Evolutionary conservation across 2,797 vertebrate species (phyloP), one percentile per base, ranked within the genome.

Genomic region (Ceryle rudis): DNA sequence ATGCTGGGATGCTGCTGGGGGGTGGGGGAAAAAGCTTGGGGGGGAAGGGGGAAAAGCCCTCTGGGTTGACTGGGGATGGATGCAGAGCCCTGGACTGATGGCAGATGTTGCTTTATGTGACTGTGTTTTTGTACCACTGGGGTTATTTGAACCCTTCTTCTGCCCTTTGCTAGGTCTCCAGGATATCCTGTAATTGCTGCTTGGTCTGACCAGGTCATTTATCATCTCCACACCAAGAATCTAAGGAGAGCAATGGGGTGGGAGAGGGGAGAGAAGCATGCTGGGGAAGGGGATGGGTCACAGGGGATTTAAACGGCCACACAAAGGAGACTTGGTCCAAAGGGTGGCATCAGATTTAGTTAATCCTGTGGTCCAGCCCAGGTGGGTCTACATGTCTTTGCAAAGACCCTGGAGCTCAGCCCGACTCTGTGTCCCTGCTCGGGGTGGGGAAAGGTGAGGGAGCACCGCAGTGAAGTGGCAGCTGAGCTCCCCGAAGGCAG

Each of bases 321-420:
- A 11, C 0, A 0, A 23, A 46, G 26, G 21, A 5, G 15, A 13
- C 7, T 69, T 33, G 10, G 33, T 41, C 49, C 81, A 54, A n/a
- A 90, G 51, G 49, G 16, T 64, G 28, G 14, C 12, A 25, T 8
- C 19, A 62, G 28, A 5, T 33, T 71, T 42, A 71, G 11, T 58
- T 55, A 42, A 33, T 55, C 14, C 10, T 64, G 10, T 39, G 42
- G 16, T 21, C 41, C 60, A 29, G 2, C 49, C 64, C 35, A 71
- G 44, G 7, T 16, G 35, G n/a, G 21, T 55, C 62, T 61, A 19
- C 17, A 47, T n/a, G 35, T 41, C 21, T 71, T 54, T 66, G 65
- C 55, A 58, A 44, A 75, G 49, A 13, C 37, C 41, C 61, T n/a
- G 39, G 60, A 51, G 10, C 26, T 81, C 26, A 47, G 42, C 26